These are phyloP conservation scores for Sylvicola fuscatus DNA, from an alignment of 2,888 invertebrate species.

Conservation along the genomic window DNA sequence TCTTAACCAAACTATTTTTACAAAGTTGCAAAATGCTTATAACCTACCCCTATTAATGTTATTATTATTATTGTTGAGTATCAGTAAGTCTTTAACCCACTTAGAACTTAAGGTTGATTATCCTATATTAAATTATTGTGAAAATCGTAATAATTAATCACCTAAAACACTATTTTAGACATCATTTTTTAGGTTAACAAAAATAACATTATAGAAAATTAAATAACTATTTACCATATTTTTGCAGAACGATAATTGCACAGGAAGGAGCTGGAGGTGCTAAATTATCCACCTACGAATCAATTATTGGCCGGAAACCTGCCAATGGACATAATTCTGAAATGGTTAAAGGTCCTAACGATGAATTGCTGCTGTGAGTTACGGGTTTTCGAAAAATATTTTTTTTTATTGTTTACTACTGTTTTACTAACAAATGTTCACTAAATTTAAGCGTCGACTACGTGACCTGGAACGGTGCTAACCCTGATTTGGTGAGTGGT, in stretches of 20 bases:
- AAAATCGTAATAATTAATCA: too few relatives aligned
- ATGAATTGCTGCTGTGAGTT: slow-evolving; percentile 56
- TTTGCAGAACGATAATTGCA: slow-evolving; percentile 5
- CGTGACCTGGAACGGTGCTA: slow-evolving; percentile 65
- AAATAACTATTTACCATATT: too few relatives aligned
- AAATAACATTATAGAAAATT: too few relatives aligned
- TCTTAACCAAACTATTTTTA: too few relatives aligned
- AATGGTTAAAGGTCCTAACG: slow-evolving; percentile 59
- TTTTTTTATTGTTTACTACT: slow-evolving; percentile 3
- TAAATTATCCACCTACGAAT: slow-evolving; percentile 15
- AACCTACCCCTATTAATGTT: too few relatives aligned
- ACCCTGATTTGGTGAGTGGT: slow-evolving; percentile 36
- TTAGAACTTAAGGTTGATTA: too few relatives aligned
- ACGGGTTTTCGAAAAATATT: background rate
- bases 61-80: too few relatives aligned
- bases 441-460: slow-evolving; percentile 47
- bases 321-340: slow-evolving; percentile 48
- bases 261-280: slow-evolving; percentile 9
- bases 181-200: too few relatives aligned
- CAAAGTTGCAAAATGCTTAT: too few relatives aligned
- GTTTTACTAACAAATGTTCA: background rate
- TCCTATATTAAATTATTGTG: too few relatives aligned
- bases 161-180: too few relatives aligned
- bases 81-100: too few relatives aligned
- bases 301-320: slow-evolving; percentile 18